phyloP scores from a whole-genome alignment of 2,797 vertebrate species.

The Melanotaenia nigrans region DNA sequence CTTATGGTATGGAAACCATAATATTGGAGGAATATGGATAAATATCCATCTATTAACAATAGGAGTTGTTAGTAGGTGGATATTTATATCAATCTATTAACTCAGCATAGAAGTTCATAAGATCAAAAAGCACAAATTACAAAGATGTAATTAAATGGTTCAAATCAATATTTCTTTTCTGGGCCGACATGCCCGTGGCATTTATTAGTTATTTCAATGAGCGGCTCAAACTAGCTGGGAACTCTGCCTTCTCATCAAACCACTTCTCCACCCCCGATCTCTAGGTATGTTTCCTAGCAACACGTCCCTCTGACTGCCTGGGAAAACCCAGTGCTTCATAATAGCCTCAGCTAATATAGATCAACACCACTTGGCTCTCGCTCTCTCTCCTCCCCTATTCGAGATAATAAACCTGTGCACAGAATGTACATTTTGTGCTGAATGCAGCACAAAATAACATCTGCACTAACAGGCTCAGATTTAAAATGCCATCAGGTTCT shows the following conservation, averaged over 20 bases:
- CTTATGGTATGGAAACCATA: neutral
- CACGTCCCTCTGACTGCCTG: slow-evolving; percentile 72
- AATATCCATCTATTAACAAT: neutral
- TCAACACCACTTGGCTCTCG: slow-evolving; percentile 64
- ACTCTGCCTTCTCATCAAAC: slow-evolving; percentile 70
- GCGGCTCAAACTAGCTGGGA: slow-evolving; percentile 57
- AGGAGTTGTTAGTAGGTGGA: too few species aligned
- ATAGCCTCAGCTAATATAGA: slow-evolving; percentile 74
- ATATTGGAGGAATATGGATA: neutral
- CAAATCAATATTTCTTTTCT: slow-evolving; percentile 27
- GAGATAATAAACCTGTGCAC: slow-evolving; percentile 39
- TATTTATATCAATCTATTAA: neutral
- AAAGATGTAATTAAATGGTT: slow-evolving; percentile 27
- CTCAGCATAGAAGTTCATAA: neutral
- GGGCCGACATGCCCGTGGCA: slow-evolving; percentile 20
- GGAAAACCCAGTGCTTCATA: slow-evolving; percentile 79
- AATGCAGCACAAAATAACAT: slow-evolving; percentile 39
- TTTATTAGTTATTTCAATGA: slow-evolving; percentile 49
- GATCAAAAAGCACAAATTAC: slow-evolving; percentile 32
- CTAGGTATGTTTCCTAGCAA: slow-evolving; percentile 82
- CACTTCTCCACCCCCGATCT: slow-evolving; percentile 67
- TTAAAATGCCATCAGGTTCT: slow-evolving; percentile 24
- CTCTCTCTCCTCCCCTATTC: slow-evolving; percentile 32
- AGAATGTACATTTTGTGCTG: slow-evolving; percentile 43
- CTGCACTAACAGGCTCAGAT: slow-evolving; percentile 13